These are phyloP conservation scores for Sitta europaea DNA, from an alignment of 2,113 vertebrate genomes.

Conservation along the genomic window DNA sequence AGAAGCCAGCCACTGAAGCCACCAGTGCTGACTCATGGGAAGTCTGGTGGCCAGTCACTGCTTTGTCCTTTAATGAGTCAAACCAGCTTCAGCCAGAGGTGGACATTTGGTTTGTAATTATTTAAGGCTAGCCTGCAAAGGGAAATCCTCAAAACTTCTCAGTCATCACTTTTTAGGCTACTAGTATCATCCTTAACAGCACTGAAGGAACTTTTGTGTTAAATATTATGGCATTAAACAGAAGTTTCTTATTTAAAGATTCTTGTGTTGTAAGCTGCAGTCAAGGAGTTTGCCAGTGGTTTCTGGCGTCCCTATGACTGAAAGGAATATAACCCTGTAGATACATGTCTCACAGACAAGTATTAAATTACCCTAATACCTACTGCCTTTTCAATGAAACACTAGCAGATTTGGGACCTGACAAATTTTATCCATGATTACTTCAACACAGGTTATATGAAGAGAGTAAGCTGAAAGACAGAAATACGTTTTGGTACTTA, in stretches of 20 bases:
- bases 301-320: neutral
- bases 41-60: neutral
- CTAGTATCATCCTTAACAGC: neutral
- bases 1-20: neutral
- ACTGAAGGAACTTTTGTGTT: neutral
- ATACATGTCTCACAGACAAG: neutral
- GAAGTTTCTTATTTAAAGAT: neutral
- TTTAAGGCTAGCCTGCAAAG: neutral
- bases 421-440: neutral
- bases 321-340: neutral
- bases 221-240: neutral
- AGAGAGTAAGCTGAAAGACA: slow-evolving; percentile 12
- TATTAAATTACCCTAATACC: neutral
- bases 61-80: neutral
- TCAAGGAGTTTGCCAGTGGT: neutral
- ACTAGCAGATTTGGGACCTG: neutral
- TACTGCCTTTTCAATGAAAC: neutral
- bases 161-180: neutral
- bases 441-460: neutral
- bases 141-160: neutral
- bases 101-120: neutral
- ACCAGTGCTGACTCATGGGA: neutral
- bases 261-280: neutral
- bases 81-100: neutral
- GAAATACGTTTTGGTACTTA: slow-evolving; percentile 48